Conservation (phyloP, 2,797 vertebrate genomes). For the Numenius phaeopus region DNA sequence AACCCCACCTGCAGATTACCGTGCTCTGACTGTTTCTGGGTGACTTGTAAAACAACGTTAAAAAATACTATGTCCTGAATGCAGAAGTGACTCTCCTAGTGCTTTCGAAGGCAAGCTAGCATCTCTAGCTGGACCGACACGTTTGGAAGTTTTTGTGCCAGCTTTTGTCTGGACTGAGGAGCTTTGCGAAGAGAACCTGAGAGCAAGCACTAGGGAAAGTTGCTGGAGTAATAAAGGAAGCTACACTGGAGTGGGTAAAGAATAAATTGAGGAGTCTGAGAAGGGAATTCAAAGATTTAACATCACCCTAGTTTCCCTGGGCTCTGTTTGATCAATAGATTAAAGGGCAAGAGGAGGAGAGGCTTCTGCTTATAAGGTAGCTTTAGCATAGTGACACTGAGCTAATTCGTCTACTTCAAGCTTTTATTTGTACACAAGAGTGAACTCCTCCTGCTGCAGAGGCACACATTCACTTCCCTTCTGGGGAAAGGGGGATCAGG, state of each 20-base stretch:
- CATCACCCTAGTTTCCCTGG: background rate
- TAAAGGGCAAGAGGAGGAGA: background rate
- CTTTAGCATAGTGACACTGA: background rate
- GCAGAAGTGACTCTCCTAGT: background rate
- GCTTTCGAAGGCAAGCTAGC: background rate
- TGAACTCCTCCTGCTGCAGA: background rate
- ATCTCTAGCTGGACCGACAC: rapidly evolving
- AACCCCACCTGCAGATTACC: background rate
- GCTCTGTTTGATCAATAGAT: background rate
- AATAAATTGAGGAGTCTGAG: background rate
- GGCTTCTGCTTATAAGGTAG: background rate
- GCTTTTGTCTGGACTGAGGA: background rate
- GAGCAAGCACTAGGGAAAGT: background rate
- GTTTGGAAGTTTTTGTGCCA: background rate
- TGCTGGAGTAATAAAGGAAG: background rate
- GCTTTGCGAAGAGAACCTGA: background rate
- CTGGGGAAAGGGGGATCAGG: background rate
- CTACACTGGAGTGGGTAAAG: background rate
- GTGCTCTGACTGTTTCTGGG: background rate
- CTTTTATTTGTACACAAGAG: background rate
- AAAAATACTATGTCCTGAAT: background rate
- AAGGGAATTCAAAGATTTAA: background rate
- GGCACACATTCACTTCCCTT: background rate
- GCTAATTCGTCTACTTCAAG: background rate
- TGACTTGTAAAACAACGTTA: background rate